These are phyloP conservation scores for Lethenteron camtschaticum DNA, from an alignment of 2,113 vertebrate genomes.

Conservation along the genomic window DNA sequence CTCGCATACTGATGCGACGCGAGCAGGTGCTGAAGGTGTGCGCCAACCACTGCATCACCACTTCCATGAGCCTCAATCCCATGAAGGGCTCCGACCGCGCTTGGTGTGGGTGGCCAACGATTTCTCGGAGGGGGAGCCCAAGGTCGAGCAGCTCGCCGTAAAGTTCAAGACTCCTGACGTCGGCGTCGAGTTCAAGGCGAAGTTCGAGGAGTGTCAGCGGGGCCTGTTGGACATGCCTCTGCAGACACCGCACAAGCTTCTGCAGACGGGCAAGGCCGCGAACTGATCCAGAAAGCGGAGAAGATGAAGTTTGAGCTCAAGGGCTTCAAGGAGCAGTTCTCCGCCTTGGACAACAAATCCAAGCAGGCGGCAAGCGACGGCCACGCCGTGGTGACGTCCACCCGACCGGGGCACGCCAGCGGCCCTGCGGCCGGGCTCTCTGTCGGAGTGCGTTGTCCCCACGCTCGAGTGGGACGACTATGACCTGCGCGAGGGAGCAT, in stretches of 20 bases:
- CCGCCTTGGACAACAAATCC: conserved; percentile 49
- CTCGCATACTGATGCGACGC: conserved; percentile 75
- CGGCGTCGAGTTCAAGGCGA: conserved; percentile 70
- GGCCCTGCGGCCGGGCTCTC: too few relatives aligned
- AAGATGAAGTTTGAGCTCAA: conserved; percentile 94
- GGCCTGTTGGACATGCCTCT: conserved; percentile 74
- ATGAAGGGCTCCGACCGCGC: conserved; percentile 74
- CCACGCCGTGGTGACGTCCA: conserved; percentile 15
- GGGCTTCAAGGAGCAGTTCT: conserved; percentile 72
- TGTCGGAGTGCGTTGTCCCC: too few relatives aligned
- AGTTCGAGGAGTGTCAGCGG: conserved; percentile 79
- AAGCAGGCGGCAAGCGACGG: conserved; percentile 30
- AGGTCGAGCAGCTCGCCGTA: conserved; percentile 55
- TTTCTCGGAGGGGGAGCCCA: conserved; percentile 75
- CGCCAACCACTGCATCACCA: conserved; percentile 95
- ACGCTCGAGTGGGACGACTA: conserved; percentile 62
- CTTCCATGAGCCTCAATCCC: conserved; percentile 82
- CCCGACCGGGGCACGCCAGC: conserved; percentile 45
- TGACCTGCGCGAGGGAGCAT: conserved; percentile 45
- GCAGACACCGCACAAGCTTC: conserved; percentile 85
- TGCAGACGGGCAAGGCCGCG: conserved; percentile 68
- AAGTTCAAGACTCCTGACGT: conserved; percentile 83
- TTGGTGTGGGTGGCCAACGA: conserved; percentile 86
- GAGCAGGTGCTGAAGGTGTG: conserved; percentile 94
- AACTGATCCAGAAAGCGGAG: conserved; percentile 81